Evolutionary conservation across 2,888 invertebrate species (phyloP).

Genomic region (Lepidochitona cinerea): DNA sequence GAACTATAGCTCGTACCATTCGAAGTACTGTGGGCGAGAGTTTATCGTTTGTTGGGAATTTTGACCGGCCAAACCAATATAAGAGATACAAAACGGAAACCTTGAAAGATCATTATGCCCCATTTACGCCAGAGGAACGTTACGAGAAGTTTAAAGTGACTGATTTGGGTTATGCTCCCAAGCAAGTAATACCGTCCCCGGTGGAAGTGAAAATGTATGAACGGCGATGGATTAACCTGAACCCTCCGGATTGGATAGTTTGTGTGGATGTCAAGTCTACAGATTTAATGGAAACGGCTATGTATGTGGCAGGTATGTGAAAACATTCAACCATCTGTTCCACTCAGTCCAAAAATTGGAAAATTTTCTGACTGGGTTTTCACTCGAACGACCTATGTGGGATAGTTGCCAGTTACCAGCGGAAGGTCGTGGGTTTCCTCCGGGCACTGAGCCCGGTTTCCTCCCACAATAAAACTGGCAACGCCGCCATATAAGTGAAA

Average conservation of each 20-base stretch:
- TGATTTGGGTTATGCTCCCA: background rate
- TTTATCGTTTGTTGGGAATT: background rate
- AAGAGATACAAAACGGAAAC: background rate
- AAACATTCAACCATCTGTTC: no score
- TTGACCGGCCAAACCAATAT: background rate
- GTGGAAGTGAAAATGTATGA: background rate
- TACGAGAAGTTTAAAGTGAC: background rate
- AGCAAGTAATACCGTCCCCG: background rate
- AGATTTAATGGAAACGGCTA: background rate
- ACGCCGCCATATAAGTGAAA: no score
- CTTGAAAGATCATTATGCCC: slow-evolving; percentile 7
- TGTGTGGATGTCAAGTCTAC: background rate
- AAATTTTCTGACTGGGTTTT: no score
- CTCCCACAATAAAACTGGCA: no score
- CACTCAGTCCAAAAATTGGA: no score
- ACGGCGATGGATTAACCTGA: background rate
- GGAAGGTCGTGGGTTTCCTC: no score
- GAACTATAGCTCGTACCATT: background rate
- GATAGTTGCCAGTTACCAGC: no score
- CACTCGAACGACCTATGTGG: no score
- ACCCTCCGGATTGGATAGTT: background rate
- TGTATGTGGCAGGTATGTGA: background rate
- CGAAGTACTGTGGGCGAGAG: background rate
- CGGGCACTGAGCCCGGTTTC: no score
- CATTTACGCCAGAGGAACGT: background rate